These are phyloP conservation scores for Erannis defoliaria DNA, from an alignment of 2,888 invertebrate genomes.

Conservation along the genomic window DNA sequence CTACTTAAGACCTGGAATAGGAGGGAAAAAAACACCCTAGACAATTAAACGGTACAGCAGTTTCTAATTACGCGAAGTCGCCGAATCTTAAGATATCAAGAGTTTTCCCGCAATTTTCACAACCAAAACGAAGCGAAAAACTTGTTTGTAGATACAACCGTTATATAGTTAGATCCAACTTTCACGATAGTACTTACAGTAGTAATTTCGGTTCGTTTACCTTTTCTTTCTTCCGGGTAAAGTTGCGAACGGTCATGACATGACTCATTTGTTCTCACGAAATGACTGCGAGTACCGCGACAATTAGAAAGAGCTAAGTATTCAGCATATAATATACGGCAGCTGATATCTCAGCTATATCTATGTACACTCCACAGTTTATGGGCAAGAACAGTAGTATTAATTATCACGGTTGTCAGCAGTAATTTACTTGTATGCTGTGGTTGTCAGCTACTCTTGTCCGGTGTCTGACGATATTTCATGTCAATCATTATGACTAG, in stretches of 20 bases:
- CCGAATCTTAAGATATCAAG: neutral
- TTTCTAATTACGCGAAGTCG: neutral
- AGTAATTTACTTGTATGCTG: neutral
- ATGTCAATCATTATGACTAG: slow-evolving; percentile 3
- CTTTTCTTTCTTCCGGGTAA: slow-evolving; percentile 24
- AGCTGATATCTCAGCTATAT: neutral
- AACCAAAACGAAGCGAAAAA: neutral
- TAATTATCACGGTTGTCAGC: slow-evolving; percentile 14
- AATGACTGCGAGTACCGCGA: slow-evolving; percentile 10
- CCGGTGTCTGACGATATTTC: neutral
- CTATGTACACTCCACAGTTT: neutral
- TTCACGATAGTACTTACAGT: slow-evolving; percentile 22
- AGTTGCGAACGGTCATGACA: slow-evolving; percentile 11
- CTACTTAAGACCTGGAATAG: too few species aligned
- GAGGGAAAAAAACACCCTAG: too few species aligned
- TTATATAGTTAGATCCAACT: slow-evolving; percentile 6
- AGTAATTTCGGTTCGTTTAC: slow-evolving; percentile 21
- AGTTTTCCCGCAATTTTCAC: neutral
- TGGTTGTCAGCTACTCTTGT: slow-evolving; percentile 3
- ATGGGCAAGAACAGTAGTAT: neutral
- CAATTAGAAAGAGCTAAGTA: slow-evolving; percentile 26
- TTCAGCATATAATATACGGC: too few species aligned
- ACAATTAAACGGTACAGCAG: neutral
- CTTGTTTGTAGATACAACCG: neutral
- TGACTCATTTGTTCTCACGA: slow-evolving; percentile 32